These are phyloP conservation scores for Simalia tracyae DNA, from an alignment of 2,797 vertebrate species.

Conservation along the genomic window DNA sequence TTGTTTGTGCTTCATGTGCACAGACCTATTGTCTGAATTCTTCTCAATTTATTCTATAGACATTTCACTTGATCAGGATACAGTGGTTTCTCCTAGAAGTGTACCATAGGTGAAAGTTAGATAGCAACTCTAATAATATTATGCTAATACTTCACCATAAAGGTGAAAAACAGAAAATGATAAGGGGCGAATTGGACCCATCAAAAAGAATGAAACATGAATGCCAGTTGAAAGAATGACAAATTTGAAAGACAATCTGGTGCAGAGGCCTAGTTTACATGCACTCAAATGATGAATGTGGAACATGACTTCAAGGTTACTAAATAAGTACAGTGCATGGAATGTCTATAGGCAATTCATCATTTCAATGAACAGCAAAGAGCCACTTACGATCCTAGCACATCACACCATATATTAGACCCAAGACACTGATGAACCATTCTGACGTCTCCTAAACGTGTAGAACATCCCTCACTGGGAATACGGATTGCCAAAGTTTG, in stretches of 20 bases:
- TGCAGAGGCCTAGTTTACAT: background rate
- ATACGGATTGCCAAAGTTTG: background rate
- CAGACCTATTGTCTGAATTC: background rate
- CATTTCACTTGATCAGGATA: background rate
- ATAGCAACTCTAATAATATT: background rate
- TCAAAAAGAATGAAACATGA: background rate
- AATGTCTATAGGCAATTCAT: conserved; percentile 27
- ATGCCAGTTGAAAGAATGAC: background rate
- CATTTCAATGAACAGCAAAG: background rate
- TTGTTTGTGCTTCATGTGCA: background rate
- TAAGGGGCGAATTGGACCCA: background rate
- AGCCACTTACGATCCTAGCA: background rate
- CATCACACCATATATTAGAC: conserved; percentile 16
- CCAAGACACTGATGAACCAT: conserved; percentile 10
- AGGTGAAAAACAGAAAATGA: background rate
- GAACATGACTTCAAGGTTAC: conserved; percentile 26
- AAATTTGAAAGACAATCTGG: background rate
- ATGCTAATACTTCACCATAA: background rate
- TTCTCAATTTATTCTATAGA: background rate
- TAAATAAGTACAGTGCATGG: conserved; percentile 22
- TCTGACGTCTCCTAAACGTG: background rate
- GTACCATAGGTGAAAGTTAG: background rate
- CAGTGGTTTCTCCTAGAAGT: background rate
- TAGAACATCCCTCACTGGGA: background rate
- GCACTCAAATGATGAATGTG: conserved; percentile 28